These are phyloP conservation scores for Heliconius nattereri DNA, from an alignment of 1,140 invertebrate species.

Conservation along the genomic window DNA sequence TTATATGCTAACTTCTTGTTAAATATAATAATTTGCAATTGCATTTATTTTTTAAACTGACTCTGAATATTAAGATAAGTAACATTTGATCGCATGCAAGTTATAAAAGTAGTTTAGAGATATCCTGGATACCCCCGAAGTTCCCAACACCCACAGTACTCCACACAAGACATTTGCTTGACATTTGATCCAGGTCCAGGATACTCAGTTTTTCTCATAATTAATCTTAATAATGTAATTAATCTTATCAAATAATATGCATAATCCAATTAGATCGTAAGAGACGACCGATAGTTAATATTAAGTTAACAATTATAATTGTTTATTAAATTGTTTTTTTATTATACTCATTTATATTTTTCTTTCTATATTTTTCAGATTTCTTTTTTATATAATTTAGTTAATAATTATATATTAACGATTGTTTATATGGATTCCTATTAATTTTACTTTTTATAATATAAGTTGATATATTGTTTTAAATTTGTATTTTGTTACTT, in stretches of 20 bases:
- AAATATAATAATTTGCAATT: not conserved
- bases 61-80: not conserved
- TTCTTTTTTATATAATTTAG: not conserved
- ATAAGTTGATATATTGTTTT: conserved; percentile 13
- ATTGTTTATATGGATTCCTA: conserved; percentile 16
- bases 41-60: not conserved
- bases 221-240: not conserved
- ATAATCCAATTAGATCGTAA: not conserved
- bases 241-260: not conserved
- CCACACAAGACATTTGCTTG: not conserved
- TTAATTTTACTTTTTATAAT: conserved; percentile 17
- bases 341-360: not conserved
- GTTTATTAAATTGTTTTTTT: not conserved
- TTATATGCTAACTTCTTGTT: not conserved
- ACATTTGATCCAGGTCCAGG: not conserved
- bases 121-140: not conserved
- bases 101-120: not conserved
- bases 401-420: not conserved
- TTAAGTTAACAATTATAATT: not conserved
- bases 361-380: not conserved
- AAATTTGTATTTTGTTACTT: conserved; percentile 9
- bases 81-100: not conserved
- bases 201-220: not conserved
- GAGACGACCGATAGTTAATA: not conserved
- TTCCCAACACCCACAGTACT: too few species aligned